Evolutionary conservation across 2,113 vertebrate species (phyloP), one percentile per base, ranked within the genome.

Genomic region (Ceyx cyanopectus): DNA sequence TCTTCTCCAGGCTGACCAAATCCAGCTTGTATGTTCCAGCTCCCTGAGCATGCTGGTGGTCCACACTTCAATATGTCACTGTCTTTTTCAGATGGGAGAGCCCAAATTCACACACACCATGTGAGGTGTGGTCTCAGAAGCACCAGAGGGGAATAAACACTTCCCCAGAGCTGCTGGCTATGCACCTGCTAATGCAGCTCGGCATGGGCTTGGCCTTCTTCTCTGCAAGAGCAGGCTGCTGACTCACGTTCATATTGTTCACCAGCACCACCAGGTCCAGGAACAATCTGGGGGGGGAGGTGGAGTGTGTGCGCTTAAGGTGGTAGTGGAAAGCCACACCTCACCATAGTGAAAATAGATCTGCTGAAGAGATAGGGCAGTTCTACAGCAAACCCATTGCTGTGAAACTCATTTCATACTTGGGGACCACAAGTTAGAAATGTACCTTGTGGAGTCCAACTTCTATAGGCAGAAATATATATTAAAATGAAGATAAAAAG

Each of bases 121-220:
- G 32, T 1, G 6, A 87, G 67, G 82, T 58, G 60, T 2, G 5
- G 46, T 76, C 79, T 83, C 85, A 85, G 87, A 90, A 93, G 85
- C 63, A 50, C 23, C 60, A 85, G 54, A 87, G 41, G 45, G 45
- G 56, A 95, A 92, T 57, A 90, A 88, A 56, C 88, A 73, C 68
- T 74, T 87, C 83, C 72, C 51, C 0, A 1, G 85, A 82, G 88
- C 83, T 66, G 60, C 65, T 90, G 90, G 92, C 85, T 85, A 13
- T 21, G 3, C 1, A 67, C 90, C 85, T 73, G 72, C 79, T 53
- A 85, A 82, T 21, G 62, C 92, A 90, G 85, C 85, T 79, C 83
- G 80, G 85, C 76, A 30, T 13, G 51, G 62, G 68, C 23, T 77
- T 96, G 94, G 94, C 92, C 51, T 82, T 76, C 68, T 80, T 92